Percentiles rank a stretch among this genome's conserved stretches.
Evolutionary conservation across 2,797 vertebrate species (phyloP).

Genomic region (Lacerta bilineata): DNA sequence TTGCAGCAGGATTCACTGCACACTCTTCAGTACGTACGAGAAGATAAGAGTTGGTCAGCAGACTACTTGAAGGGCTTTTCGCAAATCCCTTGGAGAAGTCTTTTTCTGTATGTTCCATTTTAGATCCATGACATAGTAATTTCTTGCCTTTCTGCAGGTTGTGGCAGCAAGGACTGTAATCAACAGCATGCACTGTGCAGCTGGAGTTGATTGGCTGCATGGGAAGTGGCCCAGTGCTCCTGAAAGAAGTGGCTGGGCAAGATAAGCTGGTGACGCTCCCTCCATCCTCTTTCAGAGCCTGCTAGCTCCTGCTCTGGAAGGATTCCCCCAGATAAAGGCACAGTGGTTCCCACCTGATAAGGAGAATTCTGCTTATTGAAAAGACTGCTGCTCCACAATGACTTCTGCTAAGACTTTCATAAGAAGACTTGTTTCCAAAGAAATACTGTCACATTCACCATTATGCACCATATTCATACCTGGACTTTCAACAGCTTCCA

Average conservation of each 20-base stretch:
- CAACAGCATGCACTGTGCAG: background rate
- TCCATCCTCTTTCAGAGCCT: background rate
- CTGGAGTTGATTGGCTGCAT: constrained; percentile 19
- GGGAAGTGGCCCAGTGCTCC: constrained; percentile 10
- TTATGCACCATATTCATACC: background rate
- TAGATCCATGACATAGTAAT: background rate
- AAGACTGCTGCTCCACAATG: background rate
- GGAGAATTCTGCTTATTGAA: background rate
- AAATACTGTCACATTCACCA: background rate
- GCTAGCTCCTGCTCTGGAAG: constrained; percentile 23
- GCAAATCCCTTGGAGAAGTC: background rate
- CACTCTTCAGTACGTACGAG: background rate
- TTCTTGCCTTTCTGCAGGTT: background rate
- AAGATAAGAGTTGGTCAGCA: background rate
- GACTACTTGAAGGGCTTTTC: background rate
- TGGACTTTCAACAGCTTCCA: background rate
- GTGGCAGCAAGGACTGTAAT: constrained; percentile 26
- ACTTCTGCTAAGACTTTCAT: background rate
- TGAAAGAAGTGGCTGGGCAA: constrained; percentile 2
- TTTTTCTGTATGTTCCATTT: background rate
- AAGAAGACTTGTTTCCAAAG: background rate
- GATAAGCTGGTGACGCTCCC: constrained; percentile 23
- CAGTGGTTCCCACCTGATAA: constrained; percentile 37
- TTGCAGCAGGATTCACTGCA: background rate
- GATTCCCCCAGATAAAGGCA: constrained; percentile 19